phyloP scores from a whole-genome alignment of 2,797 vertebrate species.

The Catostomus latipinnis region DNA sequence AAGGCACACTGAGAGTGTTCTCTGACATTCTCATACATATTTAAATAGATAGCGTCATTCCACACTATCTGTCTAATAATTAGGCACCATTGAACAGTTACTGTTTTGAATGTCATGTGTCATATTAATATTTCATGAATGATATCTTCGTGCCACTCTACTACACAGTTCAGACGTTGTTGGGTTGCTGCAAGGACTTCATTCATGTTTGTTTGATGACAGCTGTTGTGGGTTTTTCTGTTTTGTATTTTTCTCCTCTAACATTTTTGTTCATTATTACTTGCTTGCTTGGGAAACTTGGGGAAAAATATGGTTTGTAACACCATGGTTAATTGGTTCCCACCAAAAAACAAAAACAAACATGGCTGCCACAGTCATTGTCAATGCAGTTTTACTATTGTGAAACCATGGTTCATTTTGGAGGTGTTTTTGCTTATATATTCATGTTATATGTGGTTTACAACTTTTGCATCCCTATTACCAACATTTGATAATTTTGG shows the following conservation, averaged over 20 bases:
- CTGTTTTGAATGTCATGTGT: constrained; percentile 37
- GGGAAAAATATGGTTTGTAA: too few species aligned
- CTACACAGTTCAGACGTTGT: constrained; percentile 13
- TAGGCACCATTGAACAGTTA: constrained; percentile 40
- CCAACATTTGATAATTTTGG: too few species aligned
- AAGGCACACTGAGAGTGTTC: constrained; percentile 1
- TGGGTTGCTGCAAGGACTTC: neutral
- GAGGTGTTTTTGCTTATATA: too few species aligned
- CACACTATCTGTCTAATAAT: constrained; percentile 48
- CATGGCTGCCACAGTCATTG: neutral
- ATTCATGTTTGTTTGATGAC: neutral
- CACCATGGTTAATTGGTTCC: too few species aligned
- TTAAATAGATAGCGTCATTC: constrained; percentile 50
- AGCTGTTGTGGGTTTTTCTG: too few species aligned
- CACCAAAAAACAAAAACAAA: too few species aligned
- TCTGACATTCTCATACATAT: constrained; percentile 47
- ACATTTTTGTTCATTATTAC: neutral
- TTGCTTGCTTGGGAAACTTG: neutral
- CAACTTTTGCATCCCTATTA: too few species aligned
- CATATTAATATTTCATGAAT: constrained; percentile 60
- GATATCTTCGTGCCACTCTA: constrained; percentile 16
- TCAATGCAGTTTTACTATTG: neutral
- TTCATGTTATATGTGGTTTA: too few species aligned
- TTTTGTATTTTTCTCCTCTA: neutral
- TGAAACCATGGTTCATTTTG: neutral